Conservation (phyloP, 2,113 vertebrate genomes). For the Hippocampus zosterae region DNA sequence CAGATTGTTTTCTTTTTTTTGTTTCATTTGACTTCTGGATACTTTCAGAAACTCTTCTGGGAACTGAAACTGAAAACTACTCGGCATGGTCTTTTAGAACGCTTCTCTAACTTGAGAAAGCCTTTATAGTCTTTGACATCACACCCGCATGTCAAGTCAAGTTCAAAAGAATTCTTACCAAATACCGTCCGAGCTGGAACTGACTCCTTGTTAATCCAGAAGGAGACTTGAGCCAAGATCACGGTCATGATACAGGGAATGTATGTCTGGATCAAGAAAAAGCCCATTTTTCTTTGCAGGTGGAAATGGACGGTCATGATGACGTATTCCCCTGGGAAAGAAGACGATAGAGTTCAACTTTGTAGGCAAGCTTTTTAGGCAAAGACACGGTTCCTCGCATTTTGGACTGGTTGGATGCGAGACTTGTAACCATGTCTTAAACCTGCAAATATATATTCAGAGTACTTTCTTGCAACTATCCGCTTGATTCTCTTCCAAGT, state of each 20-base stretch:
- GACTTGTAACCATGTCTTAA: not conserved
- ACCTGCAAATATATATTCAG: not conserved
- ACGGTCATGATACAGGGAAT: conserved; percentile 97
- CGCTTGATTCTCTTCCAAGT: not conserved
- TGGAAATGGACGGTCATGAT: conserved; percentile 98
- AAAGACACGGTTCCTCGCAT: not conserved
- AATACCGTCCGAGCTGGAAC: conserved; percentile 95
- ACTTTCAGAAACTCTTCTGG: conserved; percentile 6
- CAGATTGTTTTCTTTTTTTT: not conserved
- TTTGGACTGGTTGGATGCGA: not conserved
- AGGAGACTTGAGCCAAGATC: conserved; percentile 93
- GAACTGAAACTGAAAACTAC: not conserved
- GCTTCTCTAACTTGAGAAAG: not conserved
- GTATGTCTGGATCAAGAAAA: conserved; percentile 97
- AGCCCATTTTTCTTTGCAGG: conserved; percentile 96
- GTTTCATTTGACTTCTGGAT: conserved; percentile 10
- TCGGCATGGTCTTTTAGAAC: conserved; percentile 2
- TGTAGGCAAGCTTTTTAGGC: not conserved
- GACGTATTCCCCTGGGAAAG: conserved; percentile 87
- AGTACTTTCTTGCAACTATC: not conserved
- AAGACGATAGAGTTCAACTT: not conserved
- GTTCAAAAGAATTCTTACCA: conserved; percentile 72
- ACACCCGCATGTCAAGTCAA: not conserved
- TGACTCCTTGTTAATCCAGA: conserved; percentile 98
- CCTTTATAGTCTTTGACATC: not conserved